A percentile compares a stretch with the other conserved stretches of the same genome.
Evolutionary conservation across 2,113 vertebrate species (phyloP).

Genomic region (Hoplias malabaricus): DNA sequence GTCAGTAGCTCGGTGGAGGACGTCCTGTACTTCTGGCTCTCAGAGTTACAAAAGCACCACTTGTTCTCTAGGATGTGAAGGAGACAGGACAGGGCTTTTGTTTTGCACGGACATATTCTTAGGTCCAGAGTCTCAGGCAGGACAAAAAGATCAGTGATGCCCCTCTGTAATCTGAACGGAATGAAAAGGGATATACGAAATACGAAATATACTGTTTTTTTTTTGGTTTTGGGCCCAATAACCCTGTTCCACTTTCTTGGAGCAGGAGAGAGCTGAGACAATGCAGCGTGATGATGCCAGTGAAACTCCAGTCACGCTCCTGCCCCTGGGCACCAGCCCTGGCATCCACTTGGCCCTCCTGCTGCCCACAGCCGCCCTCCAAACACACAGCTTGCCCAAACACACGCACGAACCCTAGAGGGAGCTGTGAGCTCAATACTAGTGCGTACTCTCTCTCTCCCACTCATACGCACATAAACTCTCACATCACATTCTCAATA

Average conservation of each 20-base stretch:
- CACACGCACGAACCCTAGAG: conserved; percentile 39
- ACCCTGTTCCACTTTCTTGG: conserved; percentile 25
- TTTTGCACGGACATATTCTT: conserved; percentile 18
- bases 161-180: background rate
- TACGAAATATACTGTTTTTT: conserved; percentile 32
- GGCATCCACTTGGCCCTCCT: conserved; percentile 11
- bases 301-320: conserved; percentile 32
- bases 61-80: conserved; percentile 20
- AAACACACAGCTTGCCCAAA: conserved; percentile 6
- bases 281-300: conserved; percentile 23
- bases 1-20: background rate
- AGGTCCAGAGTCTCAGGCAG: background rate
- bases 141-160: conserved; percentile 4
- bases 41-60: conserved; percentile 6
- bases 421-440: conserved; percentile 40
- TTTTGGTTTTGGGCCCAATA: conserved; percentile 23
- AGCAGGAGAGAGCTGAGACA: conserved; percentile 43
- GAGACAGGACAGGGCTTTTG: background rate
- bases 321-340: conserved; percentile 28
- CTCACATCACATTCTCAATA: background rate
- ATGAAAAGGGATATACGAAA: background rate
- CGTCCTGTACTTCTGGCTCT: background rate
- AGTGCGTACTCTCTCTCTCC: too few relatives aligned
- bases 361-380: conserved; percentile 21
- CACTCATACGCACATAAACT: too few relatives aligned